Evolutionary conservation across 2,113 vertebrate species (phyloP).

Genomic region (Silurus glanis): DNA sequence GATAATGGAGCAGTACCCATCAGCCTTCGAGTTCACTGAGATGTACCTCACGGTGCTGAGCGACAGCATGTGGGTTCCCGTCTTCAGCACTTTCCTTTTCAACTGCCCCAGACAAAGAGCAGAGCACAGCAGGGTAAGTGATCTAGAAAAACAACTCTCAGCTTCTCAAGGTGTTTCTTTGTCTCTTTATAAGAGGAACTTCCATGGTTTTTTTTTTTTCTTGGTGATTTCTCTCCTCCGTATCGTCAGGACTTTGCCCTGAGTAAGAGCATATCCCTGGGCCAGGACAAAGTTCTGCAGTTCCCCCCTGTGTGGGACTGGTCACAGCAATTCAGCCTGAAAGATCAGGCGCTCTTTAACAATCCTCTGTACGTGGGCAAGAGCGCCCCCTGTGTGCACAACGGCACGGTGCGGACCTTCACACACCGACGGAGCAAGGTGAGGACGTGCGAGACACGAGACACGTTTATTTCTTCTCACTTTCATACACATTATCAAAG

Average conservation of each 20-base stretch:
- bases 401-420: constrained; percentile 81
- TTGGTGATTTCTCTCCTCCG: constrained; percentile 34
- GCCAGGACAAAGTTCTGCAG: constrained; percentile 80
- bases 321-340: constrained; percentile 86
- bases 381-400: constrained; percentile 79
- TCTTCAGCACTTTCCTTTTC: constrained; percentile 97
- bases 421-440: constrained; percentile 84
- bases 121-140: constrained; percentile 85
- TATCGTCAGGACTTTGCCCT: constrained; percentile 89
- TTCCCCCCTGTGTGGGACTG: constrained; percentile 97
- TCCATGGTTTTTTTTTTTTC: not conserved
- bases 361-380: constrained; percentile 92
- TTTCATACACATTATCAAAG: not conserved
- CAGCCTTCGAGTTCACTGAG: constrained; percentile 95
- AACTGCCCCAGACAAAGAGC: constrained; percentile 86
- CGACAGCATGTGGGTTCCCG: constrained; percentile 87
- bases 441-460: constrained; percentile 29
- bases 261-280: constrained; percentile 87
- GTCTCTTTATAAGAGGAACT: not conserved
- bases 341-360: constrained; percentile 90
- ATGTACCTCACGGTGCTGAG: constrained; percentile 85
- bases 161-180: not conserved
- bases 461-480: no score
- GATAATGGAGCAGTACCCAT: constrained; percentile 89
- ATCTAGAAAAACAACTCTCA: not conserved